phyloP scores from a whole-genome alignment of 2,888 invertebrate genomes.

The Ennomos erosarius region DNA sequence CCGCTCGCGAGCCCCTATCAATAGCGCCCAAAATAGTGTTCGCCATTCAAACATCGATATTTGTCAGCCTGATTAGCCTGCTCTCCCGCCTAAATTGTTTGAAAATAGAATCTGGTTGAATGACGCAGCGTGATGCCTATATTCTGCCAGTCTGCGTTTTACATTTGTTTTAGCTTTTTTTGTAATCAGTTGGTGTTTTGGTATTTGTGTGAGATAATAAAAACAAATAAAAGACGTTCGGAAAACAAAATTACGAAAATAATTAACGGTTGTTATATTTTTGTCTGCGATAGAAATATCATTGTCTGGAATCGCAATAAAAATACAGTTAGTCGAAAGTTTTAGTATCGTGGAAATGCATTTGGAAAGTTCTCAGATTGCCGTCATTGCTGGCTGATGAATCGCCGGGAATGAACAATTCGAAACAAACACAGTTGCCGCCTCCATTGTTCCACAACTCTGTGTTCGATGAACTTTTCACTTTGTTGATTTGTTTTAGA shows the following conservation, averaged over 20 bases:
- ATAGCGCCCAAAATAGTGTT: slow-evolving; percentile 65
- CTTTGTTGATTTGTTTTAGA: slow-evolving; percentile 45
- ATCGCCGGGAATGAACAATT: slow-evolving; percentile 57
- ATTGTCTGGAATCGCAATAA: slow-evolving; percentile 52
- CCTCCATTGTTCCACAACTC: slow-evolving; percentile 52
- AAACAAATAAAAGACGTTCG: slow-evolving; percentile 3
- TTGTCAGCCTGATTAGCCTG: slow-evolving; percentile 83
- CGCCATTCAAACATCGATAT: slow-evolving; percentile 76
- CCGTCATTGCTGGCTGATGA: slow-evolving; percentile 63
- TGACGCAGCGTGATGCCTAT: slow-evolving; percentile 75
- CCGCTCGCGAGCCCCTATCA: slow-evolving; percentile 57
- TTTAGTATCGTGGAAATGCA: slow-evolving; percentile 68
- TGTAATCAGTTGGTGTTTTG: slow-evolving; percentile 21
- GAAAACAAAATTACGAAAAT: not conserved
- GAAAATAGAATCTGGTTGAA: slow-evolving; percentile 62
- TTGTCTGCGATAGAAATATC: slow-evolving; percentile 42
- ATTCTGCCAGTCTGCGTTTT: slow-evolving; percentile 40
- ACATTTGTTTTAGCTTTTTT: slow-evolving; percentile 53
- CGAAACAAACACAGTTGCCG: slow-evolving; percentile 50
- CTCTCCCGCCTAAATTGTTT: slow-evolving; percentile 60
- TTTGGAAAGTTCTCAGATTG: slow-evolving; percentile 72
- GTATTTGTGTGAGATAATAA: not conserved
- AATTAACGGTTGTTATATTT: slow-evolving; percentile 36
- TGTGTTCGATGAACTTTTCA: slow-evolving; percentile 51
- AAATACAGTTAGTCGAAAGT: slow-evolving; percentile 61